These are phyloP conservation scores for Microcebus griseorufus DNA, from an alignment of 2,113 vertebrate species.

Conservation along the genomic window DNA sequence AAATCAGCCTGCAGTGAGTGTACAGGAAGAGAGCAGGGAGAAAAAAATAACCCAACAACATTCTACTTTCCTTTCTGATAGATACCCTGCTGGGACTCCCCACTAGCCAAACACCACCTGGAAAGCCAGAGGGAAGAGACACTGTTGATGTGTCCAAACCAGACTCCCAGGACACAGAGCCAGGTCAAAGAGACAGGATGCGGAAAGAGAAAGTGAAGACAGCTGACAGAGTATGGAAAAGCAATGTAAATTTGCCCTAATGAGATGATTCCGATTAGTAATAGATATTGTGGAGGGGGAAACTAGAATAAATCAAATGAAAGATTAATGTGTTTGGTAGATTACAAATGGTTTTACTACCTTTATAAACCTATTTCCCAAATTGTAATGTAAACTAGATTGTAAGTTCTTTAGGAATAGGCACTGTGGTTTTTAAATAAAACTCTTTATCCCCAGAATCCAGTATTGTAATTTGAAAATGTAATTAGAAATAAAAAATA, in stretches of 20 bases:
- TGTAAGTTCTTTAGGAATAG: background rate
- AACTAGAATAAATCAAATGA: background rate
- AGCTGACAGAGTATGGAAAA: background rate
- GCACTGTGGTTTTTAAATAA: background rate
- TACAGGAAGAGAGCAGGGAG: background rate
- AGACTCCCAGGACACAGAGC: background rate
- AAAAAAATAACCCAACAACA: background rate
- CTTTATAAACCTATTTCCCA: background rate
- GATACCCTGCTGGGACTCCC: background rate
- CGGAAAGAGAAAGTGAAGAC: background rate
- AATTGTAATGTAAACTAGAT: background rate
- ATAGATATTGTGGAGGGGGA: background rate
- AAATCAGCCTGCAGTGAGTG: background rate
- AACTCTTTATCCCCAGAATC: background rate
- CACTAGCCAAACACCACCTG: background rate
- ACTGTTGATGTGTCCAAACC: background rate
- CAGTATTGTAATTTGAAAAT: background rate
- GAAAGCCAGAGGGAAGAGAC: background rate
- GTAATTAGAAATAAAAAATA: background rate
- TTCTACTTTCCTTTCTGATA: background rate
- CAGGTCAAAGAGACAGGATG: too few species aligned
- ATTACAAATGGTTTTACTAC: background rate
- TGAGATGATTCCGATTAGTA: background rate
- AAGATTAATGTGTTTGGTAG: background rate
- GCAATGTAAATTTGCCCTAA: background rate